A percentile compares a stretch with the other conserved stretches of the same genome.
These are phyloP conservation scores for Cladopsammia gracilis DNA, from an alignment of 64 coral and sea anemone genomes.

Conservation along the genomic window DNA sequence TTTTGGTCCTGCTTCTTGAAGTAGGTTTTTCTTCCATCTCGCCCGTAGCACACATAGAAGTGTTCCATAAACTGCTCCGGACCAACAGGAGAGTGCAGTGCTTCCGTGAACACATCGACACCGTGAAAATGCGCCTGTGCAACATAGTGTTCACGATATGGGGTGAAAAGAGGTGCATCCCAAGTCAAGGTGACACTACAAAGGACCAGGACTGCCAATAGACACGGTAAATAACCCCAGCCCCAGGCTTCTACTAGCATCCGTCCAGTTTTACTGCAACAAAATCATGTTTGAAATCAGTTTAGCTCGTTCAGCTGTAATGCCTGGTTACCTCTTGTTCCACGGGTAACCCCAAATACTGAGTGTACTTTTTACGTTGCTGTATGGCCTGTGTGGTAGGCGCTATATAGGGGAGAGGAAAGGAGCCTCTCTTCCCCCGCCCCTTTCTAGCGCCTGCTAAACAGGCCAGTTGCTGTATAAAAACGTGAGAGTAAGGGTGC, in stretches of 20 bases:
- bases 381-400: no score
- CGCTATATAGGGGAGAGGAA: no score
- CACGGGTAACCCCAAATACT: no score
- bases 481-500: no score
- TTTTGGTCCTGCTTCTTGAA: constrained; percentile 94
- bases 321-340: background rate
- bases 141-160: constrained; percentile 96
- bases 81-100: constrained; percentile 83
- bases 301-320: background rate
- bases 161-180: constrained; percentile 93
- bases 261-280: background rate
- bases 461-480: no score
- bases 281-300: background rate
- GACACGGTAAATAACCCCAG: constrained; percentile 73
- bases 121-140: constrained; percentile 89
- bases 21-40: constrained; percentile 98
- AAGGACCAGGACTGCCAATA: constrained; percentile 87
- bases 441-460: no score
- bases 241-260: constrained; percentile 32
- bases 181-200: constrained; percentile 97
- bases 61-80: constrained; percentile 97
- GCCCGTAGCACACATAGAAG: constrained; percentile 96
- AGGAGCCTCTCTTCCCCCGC: no score
- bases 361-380: no score
- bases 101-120: constrained; percentile 95